Percentiles rank a stretch among this genome's conserved stretches.
Conservation (phyloP, 2,888 invertebrate genomes). For the Heteromurus nitidus region DNA sequence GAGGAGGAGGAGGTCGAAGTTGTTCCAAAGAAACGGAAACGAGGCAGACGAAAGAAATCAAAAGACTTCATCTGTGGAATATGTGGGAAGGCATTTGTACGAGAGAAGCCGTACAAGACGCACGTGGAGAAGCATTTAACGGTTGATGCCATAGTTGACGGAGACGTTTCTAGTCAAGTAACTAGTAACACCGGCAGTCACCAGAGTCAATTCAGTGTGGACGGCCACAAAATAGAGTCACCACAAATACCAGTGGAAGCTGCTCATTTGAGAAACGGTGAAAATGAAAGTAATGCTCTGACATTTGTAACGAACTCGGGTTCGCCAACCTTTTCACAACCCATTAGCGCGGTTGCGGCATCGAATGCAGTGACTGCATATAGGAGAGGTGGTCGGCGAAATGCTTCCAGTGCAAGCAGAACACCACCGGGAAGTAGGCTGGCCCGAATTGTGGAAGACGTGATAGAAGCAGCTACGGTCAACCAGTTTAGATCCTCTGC, state of each 20-base stretch:
- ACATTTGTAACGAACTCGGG: no score
- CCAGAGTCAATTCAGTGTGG: no score
- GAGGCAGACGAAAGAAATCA: neutral
- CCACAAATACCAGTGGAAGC: neutral
- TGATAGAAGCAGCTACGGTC: constrained; percentile 24
- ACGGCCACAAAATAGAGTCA: no score
- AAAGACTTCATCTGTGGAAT: constrained; percentile 21
- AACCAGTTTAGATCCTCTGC: neutral
- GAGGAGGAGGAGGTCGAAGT: constrained; percentile 19
- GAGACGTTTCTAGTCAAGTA: no score
- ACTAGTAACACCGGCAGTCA: neutral
- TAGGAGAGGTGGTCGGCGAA: neutral
- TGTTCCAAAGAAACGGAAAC: neutral
- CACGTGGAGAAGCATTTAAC: constrained; percentile 29
- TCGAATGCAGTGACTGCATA: no score
- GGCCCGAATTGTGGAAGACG: constrained; percentile 34
- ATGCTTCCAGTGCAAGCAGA: neutral
- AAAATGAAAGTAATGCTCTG: no score
- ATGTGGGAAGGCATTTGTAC: constrained; percentile 30
- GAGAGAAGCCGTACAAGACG: constrained; percentile 21
- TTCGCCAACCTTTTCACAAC: no score
- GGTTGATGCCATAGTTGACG: neutral
- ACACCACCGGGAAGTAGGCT: constrained; percentile 37
- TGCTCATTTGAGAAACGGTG: no score
- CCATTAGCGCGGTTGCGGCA: no score